A percentile compares a stretch with the other conserved stretches of the same genome.
Conservation (phyloP, 1,140 invertebrate species). For the Oppia nitens region DNA sequence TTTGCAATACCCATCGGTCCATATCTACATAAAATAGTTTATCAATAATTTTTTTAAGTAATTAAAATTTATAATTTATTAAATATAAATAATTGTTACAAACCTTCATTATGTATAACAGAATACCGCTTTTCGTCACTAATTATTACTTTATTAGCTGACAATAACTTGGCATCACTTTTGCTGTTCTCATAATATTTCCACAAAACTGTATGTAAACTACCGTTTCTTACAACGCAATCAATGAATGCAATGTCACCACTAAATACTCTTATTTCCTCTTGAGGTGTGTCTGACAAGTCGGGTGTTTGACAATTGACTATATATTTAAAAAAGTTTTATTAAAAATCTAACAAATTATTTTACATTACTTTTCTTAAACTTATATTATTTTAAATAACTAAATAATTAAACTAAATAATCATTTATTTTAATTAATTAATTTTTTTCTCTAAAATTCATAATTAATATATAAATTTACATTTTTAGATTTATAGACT, state of each 20-base stretch:
- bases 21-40: constrained; percentile 36
- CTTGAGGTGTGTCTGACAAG: constrained; percentile 20
- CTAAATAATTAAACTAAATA: too few relatives aligned
- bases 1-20: constrained; percentile 64
- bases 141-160: constrained; percentile 49
- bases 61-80: constrained; percentile 5
- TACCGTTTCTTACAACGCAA: constrained; percentile 22
- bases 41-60: not conserved
- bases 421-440: too few relatives aligned
- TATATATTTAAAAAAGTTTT: too few relatives aligned
- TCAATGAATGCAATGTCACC: constrained; percentile 22
- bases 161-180: constrained; percentile 31
- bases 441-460: too few relatives aligned
- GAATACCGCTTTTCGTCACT: constrained; percentile 47
- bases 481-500: too few relatives aligned
- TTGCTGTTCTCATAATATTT: constrained; percentile 6
- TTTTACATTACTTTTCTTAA: too few relatives aligned
- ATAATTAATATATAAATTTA: too few relatives aligned
- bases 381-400: too few relatives aligned
- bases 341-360: too few relatives aligned
- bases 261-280: constrained; percentile 20
- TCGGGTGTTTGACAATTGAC: too few relatives aligned
- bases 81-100: not conserved
- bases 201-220: constrained; percentile 22
- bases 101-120: constrained; percentile 51